A percentile compares a stretch with the other conserved stretches of the same genome.
Evolutionary conservation across 2,113 vertebrate genomes (phyloP).

Genomic region (Xenopus tropicalis): UCB_Xtro_10.0 CM004444.2:167030501-167031000

Average conservation of each 20-base stretch:
- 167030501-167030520: too few relatives aligned
- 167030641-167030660: constrained; percentile 32
- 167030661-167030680: constrained; percentile 22
- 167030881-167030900: constrained; percentile 22
- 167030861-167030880: constrained; percentile 17
- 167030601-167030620: constrained; percentile 15
- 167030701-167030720: constrained; percentile 15
- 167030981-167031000: too few relatives aligned
- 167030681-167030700: constrained; percentile 28
- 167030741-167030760: constrained; percentile 28
- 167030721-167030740: neutral
- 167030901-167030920: constrained; percentile 1
- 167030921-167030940: too few relatives aligned
- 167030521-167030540: too few relatives aligned
- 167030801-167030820: constrained; percentile 8
- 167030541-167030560: too few relatives aligned
- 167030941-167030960: too few relatives aligned
- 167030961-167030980: too few relatives aligned
- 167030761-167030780: constrained; percentile 19
- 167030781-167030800: constrained; percentile 21
- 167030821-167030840: constrained; percentile 15
- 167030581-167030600: neutral
- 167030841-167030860: constrained; percentile 3
- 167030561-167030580: neutral
- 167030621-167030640: constrained; percentile 33